phyloP scores from a whole-genome alignment of 2,113 vertebrate species.

The Poecile atricapillus region DNA sequence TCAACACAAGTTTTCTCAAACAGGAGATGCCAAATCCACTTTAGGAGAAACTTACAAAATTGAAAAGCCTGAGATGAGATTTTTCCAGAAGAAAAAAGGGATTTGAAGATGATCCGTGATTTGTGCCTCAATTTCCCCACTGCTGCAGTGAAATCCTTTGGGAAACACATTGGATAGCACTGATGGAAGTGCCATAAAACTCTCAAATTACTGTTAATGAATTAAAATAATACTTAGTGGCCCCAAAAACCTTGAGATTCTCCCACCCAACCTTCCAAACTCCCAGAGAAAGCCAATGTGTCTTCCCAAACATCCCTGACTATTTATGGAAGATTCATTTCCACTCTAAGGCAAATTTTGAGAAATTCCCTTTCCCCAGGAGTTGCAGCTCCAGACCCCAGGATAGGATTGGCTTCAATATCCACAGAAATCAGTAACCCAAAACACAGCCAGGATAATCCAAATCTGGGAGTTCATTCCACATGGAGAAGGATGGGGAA shows the following conservation, averaged over 20 bases:
- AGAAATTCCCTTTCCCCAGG: not conserved
- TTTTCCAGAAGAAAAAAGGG: not conserved
- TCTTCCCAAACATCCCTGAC: not conserved
- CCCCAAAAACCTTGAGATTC: fast-evolving
- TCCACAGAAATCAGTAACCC: not conserved
- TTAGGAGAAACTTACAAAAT: not conserved
- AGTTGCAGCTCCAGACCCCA: fast-evolving
- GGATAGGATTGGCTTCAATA: not conserved
- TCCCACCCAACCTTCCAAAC: not conserved
- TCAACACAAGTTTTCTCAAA: not conserved
- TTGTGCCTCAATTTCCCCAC: not conserved
- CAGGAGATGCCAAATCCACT: not conserved
- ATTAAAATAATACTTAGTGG: not conserved
- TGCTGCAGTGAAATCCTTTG: not conserved
- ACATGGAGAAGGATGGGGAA: fast-evolving
- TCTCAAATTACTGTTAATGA: too few relatives aligned
- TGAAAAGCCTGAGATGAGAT: not conserved
- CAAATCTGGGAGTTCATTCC: fast-evolving
- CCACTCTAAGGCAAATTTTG: not conserved
- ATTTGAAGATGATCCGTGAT: not conserved
- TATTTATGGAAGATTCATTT: not conserved
- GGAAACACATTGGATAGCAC: fast-evolving
- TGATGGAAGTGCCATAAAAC: not conserved
- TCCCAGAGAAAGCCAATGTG: not conserved
- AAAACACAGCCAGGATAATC: not conserved